Percentiles rank a stretch among this genome's conserved stretches.
These are phyloP conservation scores for Drosophila takahashii DNA, from an alignment of 1,140 invertebrate genomes.

Conservation along the genomic window DNA sequence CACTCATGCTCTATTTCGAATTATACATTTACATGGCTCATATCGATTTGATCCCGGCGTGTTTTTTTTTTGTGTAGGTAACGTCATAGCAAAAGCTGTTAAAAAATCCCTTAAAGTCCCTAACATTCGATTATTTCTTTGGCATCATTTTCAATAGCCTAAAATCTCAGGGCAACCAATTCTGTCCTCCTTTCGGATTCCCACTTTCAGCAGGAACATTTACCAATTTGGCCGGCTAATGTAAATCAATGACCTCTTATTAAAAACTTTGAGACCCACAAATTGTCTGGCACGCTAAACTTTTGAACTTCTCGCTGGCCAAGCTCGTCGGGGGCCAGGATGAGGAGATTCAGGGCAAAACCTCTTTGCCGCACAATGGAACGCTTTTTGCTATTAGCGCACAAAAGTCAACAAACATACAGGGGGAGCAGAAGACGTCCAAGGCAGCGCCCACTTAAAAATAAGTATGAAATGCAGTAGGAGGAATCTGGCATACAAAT, in stretches of 20 bases:
- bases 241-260: constrained; percentile 81
- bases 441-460: constrained; percentile 53
- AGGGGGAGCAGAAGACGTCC: constrained; percentile 35
- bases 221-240: constrained; percentile 60
- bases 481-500: neutral
- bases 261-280: constrained; percentile 77
- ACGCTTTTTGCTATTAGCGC: constrained; percentile 73
- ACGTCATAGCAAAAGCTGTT: neutral
- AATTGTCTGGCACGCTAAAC: constrained; percentile 72
- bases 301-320: constrained; percentile 62
- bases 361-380: constrained; percentile 59
- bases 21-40: too few species aligned
- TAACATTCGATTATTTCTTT: neutral
- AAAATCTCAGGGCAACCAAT: constrained; percentile 10
- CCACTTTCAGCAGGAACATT: constrained; percentile 29
- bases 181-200: constrained; percentile 18
- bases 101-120: neutral
- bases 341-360: constrained; percentile 7
- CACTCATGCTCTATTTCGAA: too few species aligned
- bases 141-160: constrained; percentile 14
- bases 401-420: constrained; percentile 75
- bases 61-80: too few species aligned
- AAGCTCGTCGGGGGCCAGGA: neutral
- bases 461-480: constrained; percentile 42
- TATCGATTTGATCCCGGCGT: too few species aligned